phyloP scores from a whole-genome alignment of 2,113 vertebrate genomes.

The Anolis carolinensis region DNA sequence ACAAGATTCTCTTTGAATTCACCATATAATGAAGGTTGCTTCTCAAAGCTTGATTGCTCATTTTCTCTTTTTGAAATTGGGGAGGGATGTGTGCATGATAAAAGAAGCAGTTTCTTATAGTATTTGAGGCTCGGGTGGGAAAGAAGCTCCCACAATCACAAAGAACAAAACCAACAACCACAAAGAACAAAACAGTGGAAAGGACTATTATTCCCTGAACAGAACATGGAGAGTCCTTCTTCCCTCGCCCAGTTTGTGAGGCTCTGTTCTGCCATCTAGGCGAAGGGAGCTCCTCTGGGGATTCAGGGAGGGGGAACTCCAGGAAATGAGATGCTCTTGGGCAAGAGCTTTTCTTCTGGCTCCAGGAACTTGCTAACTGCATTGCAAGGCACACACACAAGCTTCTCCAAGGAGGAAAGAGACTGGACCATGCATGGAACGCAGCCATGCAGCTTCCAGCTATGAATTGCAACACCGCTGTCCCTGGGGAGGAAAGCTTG shows the following conservation, averaged over 20 bases:
- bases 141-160: neutral
- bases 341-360: slow-evolving; percentile 32
- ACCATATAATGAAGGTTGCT: neutral
- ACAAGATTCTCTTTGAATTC: neutral
- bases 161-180: neutral
- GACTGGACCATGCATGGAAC: slow-evolving; percentile 20
- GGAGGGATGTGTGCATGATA: neutral
- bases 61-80: neutral
- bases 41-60: neutral
- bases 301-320: neutral
- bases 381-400: slow-evolving; percentile 11
- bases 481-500: neutral
- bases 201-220: slow-evolving; percentile 1
- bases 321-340: slow-evolving; percentile 18
- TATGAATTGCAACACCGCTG: neutral
- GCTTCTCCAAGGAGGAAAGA: slow-evolving; percentile 25
- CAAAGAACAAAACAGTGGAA: neutral
- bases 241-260: neutral
- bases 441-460: neutral
- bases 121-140: neutral
- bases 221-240: neutral
- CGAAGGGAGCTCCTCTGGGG: neutral
- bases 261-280: slow-evolving; percentile 25
- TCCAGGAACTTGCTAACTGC: slow-evolving; percentile 17
- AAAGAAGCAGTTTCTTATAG: neutral